Evolutionary conservation across 2,113 vertebrate species (phyloP).

Genomic region (Pluvialis apricaria): DNA sequence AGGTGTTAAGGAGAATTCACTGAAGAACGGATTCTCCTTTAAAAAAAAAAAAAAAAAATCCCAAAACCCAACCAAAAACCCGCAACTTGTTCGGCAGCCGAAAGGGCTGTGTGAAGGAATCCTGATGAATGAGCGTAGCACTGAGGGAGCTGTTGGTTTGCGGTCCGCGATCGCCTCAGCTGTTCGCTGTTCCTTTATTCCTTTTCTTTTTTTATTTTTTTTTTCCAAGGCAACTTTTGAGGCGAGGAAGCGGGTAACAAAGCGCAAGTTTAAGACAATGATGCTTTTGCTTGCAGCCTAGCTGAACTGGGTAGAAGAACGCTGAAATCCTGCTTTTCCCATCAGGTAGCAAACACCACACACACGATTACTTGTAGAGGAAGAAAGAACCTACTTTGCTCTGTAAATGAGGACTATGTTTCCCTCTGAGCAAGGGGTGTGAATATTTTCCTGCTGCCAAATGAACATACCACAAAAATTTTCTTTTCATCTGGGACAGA

Average conservation of each 20-base stretch:
- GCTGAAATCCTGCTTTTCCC: neutral
- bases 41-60: neutral
- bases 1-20: neutral
- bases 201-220: neutral
- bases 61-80: too few relatives aligned
- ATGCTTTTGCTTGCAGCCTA: conserved; percentile 5
- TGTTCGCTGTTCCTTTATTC: neutral
- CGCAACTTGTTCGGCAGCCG: neutral
- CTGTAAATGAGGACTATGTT: conserved; percentile 50
- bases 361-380: neutral
- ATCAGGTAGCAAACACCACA: conserved; percentile 14
- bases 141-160: neutral
- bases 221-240: neutral
- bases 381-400: conserved; percentile 54
- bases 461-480: conserved; percentile 48
- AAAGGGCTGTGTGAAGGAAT: neutral
- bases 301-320: neutral
- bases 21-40: neutral
- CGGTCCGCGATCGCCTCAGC: neutral
- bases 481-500: conserved; percentile 45
- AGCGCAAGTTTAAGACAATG: neutral
- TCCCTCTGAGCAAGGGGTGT: conserved; percentile 19
- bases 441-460: conserved; percentile 53
- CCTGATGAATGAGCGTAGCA: neutral
- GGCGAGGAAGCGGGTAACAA: neutral